Evolutionary conservation across 2,797 vertebrate species (phyloP).

Genomic region (Megalops cyprinoides): DNA sequence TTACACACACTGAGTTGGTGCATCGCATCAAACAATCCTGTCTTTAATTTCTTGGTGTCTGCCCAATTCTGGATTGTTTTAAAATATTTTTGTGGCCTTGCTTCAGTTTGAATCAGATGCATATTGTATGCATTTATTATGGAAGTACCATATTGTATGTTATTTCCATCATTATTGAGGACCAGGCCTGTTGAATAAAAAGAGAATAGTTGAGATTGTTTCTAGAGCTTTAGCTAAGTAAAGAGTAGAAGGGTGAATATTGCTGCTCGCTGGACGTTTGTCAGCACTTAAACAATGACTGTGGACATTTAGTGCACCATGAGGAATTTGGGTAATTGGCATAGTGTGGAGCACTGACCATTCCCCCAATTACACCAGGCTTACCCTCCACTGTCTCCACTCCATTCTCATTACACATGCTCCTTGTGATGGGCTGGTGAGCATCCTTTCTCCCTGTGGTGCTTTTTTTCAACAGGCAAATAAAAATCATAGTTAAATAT

Average conservation of each 20-base stretch:
- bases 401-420: neutral
- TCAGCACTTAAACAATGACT: neutral
- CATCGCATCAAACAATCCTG: too few relatives aligned
- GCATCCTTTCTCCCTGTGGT: neutral
- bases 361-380: neutral
- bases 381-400: neutral
- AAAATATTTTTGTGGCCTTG: too few relatives aligned
- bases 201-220: too few relatives aligned
- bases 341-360: neutral
- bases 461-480: neutral
- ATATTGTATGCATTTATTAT: too few relatives aligned
- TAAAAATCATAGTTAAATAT: slow-evolving; percentile 5
- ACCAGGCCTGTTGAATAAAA: neutral
- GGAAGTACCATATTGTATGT: neutral
- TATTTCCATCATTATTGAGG: neutral
- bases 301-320: neutral
- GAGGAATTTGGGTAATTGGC: neutral
- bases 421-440: neutral
- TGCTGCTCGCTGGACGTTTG: neutral
- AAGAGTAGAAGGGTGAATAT: neutral
- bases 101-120: too few relatives aligned
- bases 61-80: too few relatives aligned
- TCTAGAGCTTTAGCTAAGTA: too few relatives aligned
- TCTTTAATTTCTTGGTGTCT: too few relatives aligned
- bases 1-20: too few relatives aligned